Percentiles rank a stretch among this genome's conserved stretches.
These are phyloP conservation scores for Vulpes vulpes DNA, from an alignment of 2,113 vertebrate genomes.

Conservation along the genomic window DNA sequence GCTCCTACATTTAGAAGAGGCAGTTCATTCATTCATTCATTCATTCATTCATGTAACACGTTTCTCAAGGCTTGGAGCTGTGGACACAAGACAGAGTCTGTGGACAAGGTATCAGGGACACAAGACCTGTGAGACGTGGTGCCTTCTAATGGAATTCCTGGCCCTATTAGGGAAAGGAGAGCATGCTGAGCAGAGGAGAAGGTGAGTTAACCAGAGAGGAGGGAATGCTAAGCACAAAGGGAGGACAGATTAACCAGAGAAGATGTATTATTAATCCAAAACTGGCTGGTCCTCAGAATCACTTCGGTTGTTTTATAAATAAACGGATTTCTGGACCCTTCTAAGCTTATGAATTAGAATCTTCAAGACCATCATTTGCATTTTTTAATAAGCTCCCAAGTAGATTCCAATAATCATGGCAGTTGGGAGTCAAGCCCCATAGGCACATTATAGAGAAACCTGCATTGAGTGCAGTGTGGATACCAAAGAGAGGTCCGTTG, in stretches of 20 bases:
- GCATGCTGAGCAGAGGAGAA: neutral
- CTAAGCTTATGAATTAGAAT: neutral
- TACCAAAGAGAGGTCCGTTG: neutral
- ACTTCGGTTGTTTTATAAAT: slow-evolving; percentile 37
- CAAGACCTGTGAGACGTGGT: neutral
- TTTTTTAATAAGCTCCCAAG: neutral
- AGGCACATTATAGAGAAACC: neutral
- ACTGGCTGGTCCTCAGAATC: neutral
- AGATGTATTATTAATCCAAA: neutral
- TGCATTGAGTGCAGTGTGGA: too few relatives aligned
- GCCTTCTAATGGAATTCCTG: neutral
- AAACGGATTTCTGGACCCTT: neutral
- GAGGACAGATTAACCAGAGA: neutral
- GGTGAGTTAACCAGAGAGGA: neutral
- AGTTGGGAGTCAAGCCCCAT: neutral
- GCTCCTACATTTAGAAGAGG: neutral
- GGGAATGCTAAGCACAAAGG: neutral
- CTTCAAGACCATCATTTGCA: neutral
- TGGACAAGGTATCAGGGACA: neutral
- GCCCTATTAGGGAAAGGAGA: neutral
- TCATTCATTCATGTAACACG: neutral
- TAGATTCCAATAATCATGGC: neutral
- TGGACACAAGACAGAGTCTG: neutral
- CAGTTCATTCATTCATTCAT: neutral
- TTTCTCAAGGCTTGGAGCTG: neutral